Evolutionary conservation across 2,888 invertebrate species (phyloP).

Genomic region (Lasioglossum villosulum): DNA sequence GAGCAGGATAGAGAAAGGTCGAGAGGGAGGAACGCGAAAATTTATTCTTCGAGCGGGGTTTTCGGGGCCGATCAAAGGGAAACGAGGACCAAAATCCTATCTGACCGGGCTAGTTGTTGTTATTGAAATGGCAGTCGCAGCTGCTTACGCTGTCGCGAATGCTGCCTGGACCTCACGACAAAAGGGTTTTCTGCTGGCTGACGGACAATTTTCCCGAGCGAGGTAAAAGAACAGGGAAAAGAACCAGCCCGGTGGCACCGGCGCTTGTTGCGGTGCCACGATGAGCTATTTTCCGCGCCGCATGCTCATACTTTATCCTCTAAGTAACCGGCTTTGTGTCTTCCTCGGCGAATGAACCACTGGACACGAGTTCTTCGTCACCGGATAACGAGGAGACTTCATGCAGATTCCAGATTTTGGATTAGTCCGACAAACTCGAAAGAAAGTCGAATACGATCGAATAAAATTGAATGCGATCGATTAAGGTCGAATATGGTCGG

Average conservation of each 20-base stretch:
- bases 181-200: neutral
- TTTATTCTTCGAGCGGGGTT: neutral
- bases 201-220: neutral
- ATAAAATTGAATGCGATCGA: neutral
- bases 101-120: neutral
- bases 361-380: neutral
- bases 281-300: neutral
- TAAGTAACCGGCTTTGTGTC: neutral
- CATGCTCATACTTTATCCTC: neutral
- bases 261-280: neutral
- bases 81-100: neutral
- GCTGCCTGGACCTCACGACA: neutral
- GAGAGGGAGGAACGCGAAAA: neutral
- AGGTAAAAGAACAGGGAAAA: neutral
- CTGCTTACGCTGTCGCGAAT: neutral
- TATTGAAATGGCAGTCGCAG: conserved; percentile 4
- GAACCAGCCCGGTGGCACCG: neutral
- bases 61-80: neutral
- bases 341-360: neutral
- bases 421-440: neutral
- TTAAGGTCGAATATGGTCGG: neutral
- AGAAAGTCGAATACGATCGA: neutral
- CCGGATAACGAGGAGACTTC: neutral
- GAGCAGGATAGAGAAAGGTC: neutral
- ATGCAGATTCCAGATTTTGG: neutral